Evolutionary conservation across 2,113 vertebrate species (phyloP), one percentile per base, ranked within the genome.

Genomic region (Echinops telfairi): DNA sequence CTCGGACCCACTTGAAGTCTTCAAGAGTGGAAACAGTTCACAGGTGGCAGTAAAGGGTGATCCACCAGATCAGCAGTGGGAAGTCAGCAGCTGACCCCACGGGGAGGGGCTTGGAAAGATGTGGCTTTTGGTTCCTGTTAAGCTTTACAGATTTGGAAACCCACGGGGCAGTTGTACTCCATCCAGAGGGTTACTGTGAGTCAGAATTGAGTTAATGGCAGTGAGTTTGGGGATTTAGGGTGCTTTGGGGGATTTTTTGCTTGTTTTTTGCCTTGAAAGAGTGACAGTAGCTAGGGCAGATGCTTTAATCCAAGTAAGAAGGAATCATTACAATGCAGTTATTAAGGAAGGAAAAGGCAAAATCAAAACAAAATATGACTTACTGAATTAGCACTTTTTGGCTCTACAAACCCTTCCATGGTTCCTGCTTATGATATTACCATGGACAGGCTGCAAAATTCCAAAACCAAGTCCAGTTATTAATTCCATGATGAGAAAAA

Each of bases 401-500:
- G 31, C 23, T 43, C 76, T 66, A 3, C 4, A 31, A 29, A 43
- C 91, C 25, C 66, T 93, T 88, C 84, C 58, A 58, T 11, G 27
- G 27, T 84, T 93, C 86, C 22, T 92, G 27, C 76, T 92, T 78
- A 75, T 83, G 60, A 83, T 88, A 33, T 40, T 71, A 57, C 38
- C 86, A 22, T 80, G 36, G 89, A 78, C 20, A 71, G 3, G 12
- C 77, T 88, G 78, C 80, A 89, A 91, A 82, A 91, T 86, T 68
- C 78, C 76, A 86, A 29, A 91, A 70, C 47, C 58, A 83, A 27
- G 19, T 3, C 2, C 31, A 77, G 31, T 90, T 92, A 91, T 82
- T 95, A 88, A 73, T 87, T 95, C 47, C 62, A 89, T 89, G 57
- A 89, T 89, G 62, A 91, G 68, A 78, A 96, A 95, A n/a, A n/a